Conservation (phyloP, 2,797 vertebrate species). For the Tamandua tetradactyla region DNA sequence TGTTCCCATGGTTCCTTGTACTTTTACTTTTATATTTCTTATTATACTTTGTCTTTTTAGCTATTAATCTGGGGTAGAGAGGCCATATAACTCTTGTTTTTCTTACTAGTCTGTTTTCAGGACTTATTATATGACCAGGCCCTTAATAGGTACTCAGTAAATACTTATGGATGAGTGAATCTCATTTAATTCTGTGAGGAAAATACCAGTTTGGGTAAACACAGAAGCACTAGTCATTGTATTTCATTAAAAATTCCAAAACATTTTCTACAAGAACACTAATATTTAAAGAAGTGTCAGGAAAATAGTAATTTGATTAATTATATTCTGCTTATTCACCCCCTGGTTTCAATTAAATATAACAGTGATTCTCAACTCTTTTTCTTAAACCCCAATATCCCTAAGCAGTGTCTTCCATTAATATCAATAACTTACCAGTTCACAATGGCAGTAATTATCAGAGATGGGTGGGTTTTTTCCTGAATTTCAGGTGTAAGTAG, state of each 20-base stretch:
- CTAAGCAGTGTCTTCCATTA: not conserved
- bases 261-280: constrained; percentile 55
- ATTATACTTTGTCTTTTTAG: not conserved
- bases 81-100: constrained; percentile 34
- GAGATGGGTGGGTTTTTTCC: not conserved
- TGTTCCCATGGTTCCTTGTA: not conserved
- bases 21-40: not conserved
- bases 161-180: constrained; percentile 48
- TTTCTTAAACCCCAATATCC: not conserved
- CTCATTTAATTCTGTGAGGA: not conserved
- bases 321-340: constrained; percentile 52
- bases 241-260: constrained; percentile 48
- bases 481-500: not conserved
- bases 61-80: not conserved
- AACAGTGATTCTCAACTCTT: not conserved
- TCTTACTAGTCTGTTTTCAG: constrained; percentile 24
- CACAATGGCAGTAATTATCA: not conserved
- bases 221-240: constrained; percentile 57
- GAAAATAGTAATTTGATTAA: constrained; percentile 58
- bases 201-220: constrained; percentile 59
- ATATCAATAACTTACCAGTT: not conserved
- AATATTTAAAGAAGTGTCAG: constrained; percentile 55
- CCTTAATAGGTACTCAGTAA: not conserved
- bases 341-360: constrained; percentile 43
- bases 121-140: constrained; percentile 19